phyloP scores from a whole-genome alignment of 2,888 invertebrate genomes.

The Empis livida region DNA sequence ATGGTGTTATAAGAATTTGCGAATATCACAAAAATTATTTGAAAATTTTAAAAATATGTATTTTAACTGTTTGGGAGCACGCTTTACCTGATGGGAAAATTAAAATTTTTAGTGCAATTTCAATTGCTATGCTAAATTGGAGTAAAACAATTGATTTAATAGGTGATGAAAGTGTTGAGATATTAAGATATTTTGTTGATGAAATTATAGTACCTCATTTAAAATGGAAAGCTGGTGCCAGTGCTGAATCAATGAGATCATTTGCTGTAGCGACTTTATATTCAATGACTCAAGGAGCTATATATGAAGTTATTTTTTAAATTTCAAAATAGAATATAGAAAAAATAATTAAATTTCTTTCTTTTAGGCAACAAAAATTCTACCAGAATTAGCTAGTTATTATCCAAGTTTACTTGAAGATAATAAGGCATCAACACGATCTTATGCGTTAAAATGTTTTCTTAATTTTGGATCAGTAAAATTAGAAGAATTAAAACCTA shows the following conservation, averaged over 20 bases:
- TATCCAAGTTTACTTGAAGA: slow-evolving; percentile 30
- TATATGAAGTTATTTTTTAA: slow-evolving; percentile 15
- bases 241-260: slow-evolving; percentile 30
- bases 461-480: slow-evolving; percentile 23
- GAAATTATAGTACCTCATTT: slow-evolving; percentile 27
- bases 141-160: slow-evolving; percentile 17
- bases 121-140: slow-evolving; percentile 28
- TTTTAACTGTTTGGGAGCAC: slow-evolving; percentile 23
- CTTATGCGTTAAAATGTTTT: slow-evolving; percentile 29
- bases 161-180: slow-evolving; percentile 17
- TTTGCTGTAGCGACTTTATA: slow-evolving; percentile 32
- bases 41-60: slow-evolving; percentile 19
- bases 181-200: slow-evolving; percentile 19
- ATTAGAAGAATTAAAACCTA: slow-evolving; percentile 23
- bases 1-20: slow-evolving; percentile 26
- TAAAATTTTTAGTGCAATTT: slow-evolving; percentile 28
- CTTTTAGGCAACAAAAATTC: slow-evolving; percentile 15
- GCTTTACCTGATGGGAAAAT: slow-evolving; percentile 28
- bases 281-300: slow-evolving; percentile 27
- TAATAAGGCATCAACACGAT: slow-evolving; percentile 26
- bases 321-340: no score
- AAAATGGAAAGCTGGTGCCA: slow-evolving; percentile 29
- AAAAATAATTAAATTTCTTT: background rate
- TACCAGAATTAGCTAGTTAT: slow-evolving; percentile 21
- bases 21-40: slow-evolving; percentile 24